Conservation (phyloP, 1,140 invertebrate genomes). For the Drosophila lini region DNA sequence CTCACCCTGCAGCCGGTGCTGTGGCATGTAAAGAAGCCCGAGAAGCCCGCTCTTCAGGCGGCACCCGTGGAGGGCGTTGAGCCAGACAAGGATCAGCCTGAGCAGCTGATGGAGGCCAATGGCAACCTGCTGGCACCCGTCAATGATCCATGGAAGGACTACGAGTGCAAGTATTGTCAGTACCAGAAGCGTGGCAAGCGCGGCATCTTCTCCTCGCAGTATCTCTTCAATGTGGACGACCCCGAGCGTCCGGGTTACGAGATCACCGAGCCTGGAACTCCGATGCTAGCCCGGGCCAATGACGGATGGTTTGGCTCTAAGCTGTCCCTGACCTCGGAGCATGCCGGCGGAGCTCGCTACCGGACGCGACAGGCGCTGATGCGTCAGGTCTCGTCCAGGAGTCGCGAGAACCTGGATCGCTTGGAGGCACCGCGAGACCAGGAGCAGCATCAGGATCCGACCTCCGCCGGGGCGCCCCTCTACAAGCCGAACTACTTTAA, state of each 20-base stretch:
- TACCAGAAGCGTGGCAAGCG: constrained; percentile 73
- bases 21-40: constrained; percentile 85
- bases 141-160: constrained; percentile 83
- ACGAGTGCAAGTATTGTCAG: constrained; percentile 80
- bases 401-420: constrained; percentile 63
- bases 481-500: constrained; percentile 84
- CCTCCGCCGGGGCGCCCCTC: neutral
- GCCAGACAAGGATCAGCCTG: constrained; percentile 30
- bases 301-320: constrained; percentile 87
- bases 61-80: neutral
- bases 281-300: constrained; percentile 88
- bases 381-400: constrained; percentile 64
- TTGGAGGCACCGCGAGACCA: constrained; percentile 31
- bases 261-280: constrained; percentile 87
- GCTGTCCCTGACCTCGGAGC: constrained; percentile 85
- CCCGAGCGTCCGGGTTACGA: constrained; percentile 87
- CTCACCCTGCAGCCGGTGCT: constrained; percentile 87
- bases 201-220: constrained; percentile 87
- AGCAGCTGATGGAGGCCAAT: constrained; percentile 55
- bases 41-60: constrained; percentile 13
- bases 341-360: constrained; percentile 82
- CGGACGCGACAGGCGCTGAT: constrained; percentile 85
- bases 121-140: constrained; percentile 45
- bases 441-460: neutral
- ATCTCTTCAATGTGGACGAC: constrained; percentile 88